phyloP scores from a whole-genome alignment of 2,113 vertebrate genomes.

The Glaucomys volans region DNA sequence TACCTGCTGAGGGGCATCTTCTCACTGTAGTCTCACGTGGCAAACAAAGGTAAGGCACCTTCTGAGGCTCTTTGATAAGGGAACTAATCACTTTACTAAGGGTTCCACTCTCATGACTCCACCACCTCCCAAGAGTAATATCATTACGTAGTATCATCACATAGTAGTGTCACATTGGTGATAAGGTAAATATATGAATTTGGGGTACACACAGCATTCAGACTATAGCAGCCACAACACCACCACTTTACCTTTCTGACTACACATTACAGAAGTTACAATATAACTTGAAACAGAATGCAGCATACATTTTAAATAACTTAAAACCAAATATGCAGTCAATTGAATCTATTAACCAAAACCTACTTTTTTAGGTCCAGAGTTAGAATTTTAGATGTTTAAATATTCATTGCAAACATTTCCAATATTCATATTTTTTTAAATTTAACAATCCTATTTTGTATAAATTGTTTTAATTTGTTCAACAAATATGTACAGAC shows the following conservation, averaged over 20 bases:
- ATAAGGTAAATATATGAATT: not conserved
- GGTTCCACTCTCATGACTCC: not conserved
- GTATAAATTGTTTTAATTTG: not conserved
- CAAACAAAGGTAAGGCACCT: no score
- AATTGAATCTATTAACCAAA: not conserved
- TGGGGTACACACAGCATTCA: not conserved
- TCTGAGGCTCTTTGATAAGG: not conserved
- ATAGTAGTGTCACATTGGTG: not conserved
- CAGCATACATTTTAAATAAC: not conserved
- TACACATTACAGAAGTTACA: not conserved
- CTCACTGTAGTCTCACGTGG: no score
- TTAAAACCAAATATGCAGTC: no score
- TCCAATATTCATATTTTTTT: not conserved
- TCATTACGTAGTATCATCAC: no score
- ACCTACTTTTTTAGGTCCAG: not conserved
- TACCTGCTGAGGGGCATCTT: no score
- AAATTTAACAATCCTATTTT: not conserved
- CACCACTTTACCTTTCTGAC: not conserved
- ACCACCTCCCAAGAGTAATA: no score
- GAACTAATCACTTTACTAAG: not conserved
- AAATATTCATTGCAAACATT: not conserved
- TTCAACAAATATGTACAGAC: not conserved
- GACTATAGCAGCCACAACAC: not conserved
- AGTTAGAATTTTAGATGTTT: not conserved
- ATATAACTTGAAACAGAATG: not conserved